phyloP scores from a whole-genome alignment of 2,113 vertebrate genomes.

The Prinia subflava region DNA sequence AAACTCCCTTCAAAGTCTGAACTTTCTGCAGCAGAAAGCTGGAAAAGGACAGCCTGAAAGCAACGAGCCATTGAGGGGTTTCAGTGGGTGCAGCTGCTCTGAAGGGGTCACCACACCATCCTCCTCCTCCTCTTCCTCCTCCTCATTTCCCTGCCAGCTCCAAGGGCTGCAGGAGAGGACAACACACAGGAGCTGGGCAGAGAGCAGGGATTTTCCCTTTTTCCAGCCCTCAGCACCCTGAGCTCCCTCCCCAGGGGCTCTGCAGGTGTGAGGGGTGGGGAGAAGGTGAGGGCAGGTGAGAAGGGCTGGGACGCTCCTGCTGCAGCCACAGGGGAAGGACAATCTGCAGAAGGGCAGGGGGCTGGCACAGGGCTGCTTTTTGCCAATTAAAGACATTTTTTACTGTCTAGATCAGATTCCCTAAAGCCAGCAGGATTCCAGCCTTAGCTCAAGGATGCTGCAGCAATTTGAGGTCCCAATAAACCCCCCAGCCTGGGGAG shows the following conservation, averaged over 20 bases:
- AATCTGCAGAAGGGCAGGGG: not conserved
- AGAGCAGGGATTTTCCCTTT: not conserved
- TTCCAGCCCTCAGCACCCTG: too few species aligned
- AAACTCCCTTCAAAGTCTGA: not conserved
- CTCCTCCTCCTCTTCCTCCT: not conserved
- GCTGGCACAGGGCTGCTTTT: not conserved
- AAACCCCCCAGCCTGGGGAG: not conserved
- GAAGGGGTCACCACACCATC: accelerated
- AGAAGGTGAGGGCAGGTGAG: not conserved
- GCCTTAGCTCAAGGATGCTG: not conserved
- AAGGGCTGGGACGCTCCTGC: accelerated
- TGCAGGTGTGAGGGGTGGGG: not conserved
- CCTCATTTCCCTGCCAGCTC: not conserved
- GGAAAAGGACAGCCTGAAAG: not conserved
- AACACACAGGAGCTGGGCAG: not conserved
- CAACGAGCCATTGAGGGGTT: accelerated
- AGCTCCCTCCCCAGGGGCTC: not conserved
- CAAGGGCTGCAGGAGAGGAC: not conserved
- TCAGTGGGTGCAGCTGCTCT: not conserved
- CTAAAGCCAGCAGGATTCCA: not conserved
- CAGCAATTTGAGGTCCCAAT: not conserved
- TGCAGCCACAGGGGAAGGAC: not conserved
- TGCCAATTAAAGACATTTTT: accelerated
- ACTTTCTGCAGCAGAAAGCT: not conserved
- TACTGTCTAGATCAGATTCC: not conserved